phyloP scores from a whole-genome alignment of 2,888 invertebrate species.

The Scaeva pyrastri region DNA sequence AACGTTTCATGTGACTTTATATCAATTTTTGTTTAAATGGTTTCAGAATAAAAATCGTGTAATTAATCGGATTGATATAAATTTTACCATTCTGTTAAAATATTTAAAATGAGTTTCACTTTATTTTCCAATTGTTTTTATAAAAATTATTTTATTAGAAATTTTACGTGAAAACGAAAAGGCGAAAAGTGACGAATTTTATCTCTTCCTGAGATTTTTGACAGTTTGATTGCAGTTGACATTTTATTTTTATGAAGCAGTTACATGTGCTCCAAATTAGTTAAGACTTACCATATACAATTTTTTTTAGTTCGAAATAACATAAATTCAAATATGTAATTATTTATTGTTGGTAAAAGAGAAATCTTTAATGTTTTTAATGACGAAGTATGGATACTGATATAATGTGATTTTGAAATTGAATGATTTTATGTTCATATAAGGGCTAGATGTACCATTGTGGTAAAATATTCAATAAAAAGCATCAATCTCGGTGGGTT shows the following conservation, averaged over 20 bases:
- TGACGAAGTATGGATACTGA: no score
- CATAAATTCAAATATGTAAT: no score
- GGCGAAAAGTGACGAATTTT: constrained; percentile 1
- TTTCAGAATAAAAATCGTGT: neutral
- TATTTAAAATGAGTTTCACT: constrained; percentile 6
- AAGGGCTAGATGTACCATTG: no score
- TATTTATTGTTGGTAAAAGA: no score
- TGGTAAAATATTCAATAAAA: no score
- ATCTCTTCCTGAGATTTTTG: neutral
- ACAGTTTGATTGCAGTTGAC: constrained; percentile 3
- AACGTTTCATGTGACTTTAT: neutral
- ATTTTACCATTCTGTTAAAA: constrained; percentile 51
- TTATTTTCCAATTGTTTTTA: neutral
- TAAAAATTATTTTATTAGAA: neutral
- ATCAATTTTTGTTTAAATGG: neutral
- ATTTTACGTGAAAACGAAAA: neutral
- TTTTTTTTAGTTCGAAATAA: no score
- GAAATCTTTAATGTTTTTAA: no score
- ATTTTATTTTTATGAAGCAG: neutral
- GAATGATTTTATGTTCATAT: no score
- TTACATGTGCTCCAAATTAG: neutral
- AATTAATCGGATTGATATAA: neutral
- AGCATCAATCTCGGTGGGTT: no score
- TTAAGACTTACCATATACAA: no score
- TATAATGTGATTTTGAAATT: no score